Evolutionary conservation across 1,140 invertebrate genomes (phyloP).

Genomic region (Radopholus similis): DNA sequence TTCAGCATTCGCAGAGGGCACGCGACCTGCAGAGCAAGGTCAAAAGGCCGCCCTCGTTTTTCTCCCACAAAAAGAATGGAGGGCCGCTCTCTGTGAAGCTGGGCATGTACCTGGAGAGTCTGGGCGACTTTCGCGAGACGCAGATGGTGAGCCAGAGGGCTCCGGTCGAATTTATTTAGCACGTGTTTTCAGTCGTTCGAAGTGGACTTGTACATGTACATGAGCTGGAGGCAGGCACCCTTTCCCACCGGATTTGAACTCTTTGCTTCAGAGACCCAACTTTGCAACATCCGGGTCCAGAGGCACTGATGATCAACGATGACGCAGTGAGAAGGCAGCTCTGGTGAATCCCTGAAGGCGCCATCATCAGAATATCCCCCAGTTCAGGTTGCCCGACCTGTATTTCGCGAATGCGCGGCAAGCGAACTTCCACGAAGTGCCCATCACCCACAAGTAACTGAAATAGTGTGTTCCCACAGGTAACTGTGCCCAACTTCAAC

Average conservation of each 20-base stretch:
- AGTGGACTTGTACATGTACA: conserved; percentile 50
- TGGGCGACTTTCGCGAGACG: conserved; percentile 47
- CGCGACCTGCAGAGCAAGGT: too few relatives aligned
- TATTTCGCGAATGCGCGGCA: conserved; percentile 53
- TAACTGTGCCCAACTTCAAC: conserved; percentile 59
- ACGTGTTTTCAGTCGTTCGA: conserved; percentile 45
- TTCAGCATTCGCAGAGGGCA: too few relatives aligned
- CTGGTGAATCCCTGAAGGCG: conserved; percentile 22
- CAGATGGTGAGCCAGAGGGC: conserved; percentile 37
- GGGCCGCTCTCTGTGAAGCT: conserved; percentile 34
- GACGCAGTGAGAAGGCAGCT: conserved; percentile 38
- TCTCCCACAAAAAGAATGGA: too few relatives aligned
- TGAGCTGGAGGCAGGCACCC: conserved; percentile 28
- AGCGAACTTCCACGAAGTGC: conserved; percentile 50
- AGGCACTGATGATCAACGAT: conserved; percentile 50
- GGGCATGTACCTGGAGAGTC: conserved; percentile 49
- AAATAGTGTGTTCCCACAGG: too few relatives aligned
- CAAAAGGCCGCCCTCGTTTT: too few relatives aligned
- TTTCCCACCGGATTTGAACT: not conserved
- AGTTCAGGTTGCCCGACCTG: conserved; percentile 64
- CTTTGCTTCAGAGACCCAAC: conserved; percentile 28
- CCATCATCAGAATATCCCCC: not conserved
- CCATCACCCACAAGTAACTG: too few relatives aligned
- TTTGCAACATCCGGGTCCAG: conserved; percentile 35
- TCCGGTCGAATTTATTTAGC: not conserved